Percentiles rank a stretch among this genome's conserved stretches.
phyloP scores from a whole-genome alignment of 2,888 invertebrate genomes.

The Athrips mouffetella region DNA sequence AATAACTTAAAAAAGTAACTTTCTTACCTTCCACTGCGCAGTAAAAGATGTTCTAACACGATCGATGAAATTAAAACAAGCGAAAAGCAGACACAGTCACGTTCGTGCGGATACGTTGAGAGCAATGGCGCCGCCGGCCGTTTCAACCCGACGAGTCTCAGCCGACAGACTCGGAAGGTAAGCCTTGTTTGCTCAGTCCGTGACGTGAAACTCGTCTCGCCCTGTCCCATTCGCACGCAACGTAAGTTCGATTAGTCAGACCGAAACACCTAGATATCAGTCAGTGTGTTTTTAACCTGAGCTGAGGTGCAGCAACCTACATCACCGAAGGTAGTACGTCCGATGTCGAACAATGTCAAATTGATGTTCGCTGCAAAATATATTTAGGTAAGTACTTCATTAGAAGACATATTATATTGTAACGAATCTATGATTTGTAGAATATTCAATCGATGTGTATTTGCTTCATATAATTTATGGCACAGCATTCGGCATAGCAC shows the following conservation, averaged over 20 bases:
- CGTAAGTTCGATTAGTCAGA: constrained; percentile 24
- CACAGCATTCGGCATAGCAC: too few species aligned
- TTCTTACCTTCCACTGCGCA: constrained; percentile 76
- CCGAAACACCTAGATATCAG: constrained; percentile 38
- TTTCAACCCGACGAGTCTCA: constrained; percentile 60
- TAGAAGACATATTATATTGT: constrained; percentile 11
- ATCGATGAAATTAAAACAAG: constrained; percentile 70
- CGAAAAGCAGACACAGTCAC: constrained; percentile 70
- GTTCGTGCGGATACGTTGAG: constrained; percentile 70
- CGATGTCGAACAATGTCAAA: constrained; percentile 67
- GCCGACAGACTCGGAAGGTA: constrained; percentile 62
- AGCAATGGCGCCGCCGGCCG: constrained; percentile 74
- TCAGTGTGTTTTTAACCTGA: constrained; percentile 50
- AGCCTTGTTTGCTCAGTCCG: constrained; percentile 71
- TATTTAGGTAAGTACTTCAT: constrained; percentile 49
- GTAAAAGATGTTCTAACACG: constrained; percentile 69
- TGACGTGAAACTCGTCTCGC: constrained; percentile 52
- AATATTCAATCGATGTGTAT: too few species aligned
- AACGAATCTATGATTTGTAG: too few species aligned
- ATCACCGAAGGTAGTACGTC: constrained; percentile 49
- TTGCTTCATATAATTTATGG: too few species aligned
- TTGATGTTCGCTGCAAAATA: constrained; percentile 54
- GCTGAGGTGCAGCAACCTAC: constrained; percentile 73
- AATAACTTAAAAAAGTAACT: constrained; percentile 55
- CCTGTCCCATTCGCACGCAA: constrained; percentile 40